Conservation (phyloP, 2,113 vertebrate species). For the Dromiciops gliroides region DNA sequence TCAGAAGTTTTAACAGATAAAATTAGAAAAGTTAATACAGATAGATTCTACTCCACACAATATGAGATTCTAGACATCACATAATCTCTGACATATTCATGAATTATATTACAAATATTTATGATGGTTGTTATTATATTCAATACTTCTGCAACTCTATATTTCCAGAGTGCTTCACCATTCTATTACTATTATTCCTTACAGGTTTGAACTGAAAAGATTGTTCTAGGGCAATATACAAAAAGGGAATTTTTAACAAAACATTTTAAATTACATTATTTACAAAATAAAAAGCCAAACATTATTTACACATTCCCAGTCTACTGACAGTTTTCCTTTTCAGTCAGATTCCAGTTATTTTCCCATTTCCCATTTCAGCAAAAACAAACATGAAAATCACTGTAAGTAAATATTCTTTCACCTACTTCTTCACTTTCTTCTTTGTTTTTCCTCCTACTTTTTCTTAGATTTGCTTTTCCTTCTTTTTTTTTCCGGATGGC, state of each 20-base stretch:
- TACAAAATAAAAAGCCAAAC: slow-evolving; percentile 38
- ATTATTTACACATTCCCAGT: slow-evolving; percentile 47
- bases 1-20: neutral
- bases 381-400: slow-evolving; percentile 36
- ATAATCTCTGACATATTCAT: neutral
- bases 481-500: neutral
- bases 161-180: slow-evolving; percentile 19
- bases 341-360: slow-evolving; percentile 54
- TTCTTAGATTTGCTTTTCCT: slow-evolving; percentile 40
- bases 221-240: slow-evolving; percentile 50
- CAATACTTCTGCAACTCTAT: neutral
- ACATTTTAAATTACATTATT: slow-evolving; percentile 56
- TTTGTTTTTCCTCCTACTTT: slow-evolving; percentile 6
- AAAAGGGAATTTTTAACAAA: slow-evolving; percentile 47
- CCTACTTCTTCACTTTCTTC: slow-evolving; percentile 28
- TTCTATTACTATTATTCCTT: slow-evolving; percentile 48
- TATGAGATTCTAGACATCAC: slow-evolving; percentile 8
- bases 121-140: slow-evolving; percentile 11
- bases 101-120: slow-evolving; percentile 40
- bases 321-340: slow-evolving; percentile 60
- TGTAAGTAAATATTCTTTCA: slow-evolving; percentile 21
- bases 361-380: slow-evolving; percentile 34
- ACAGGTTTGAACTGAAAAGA: slow-evolving; percentile 21
- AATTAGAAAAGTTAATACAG: slow-evolving; percentile 39
- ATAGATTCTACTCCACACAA: neutral